Evolutionary conservation across 2,797 vertebrate genomes (phyloP).

Genomic region (Lophura swinhoii): DNA sequence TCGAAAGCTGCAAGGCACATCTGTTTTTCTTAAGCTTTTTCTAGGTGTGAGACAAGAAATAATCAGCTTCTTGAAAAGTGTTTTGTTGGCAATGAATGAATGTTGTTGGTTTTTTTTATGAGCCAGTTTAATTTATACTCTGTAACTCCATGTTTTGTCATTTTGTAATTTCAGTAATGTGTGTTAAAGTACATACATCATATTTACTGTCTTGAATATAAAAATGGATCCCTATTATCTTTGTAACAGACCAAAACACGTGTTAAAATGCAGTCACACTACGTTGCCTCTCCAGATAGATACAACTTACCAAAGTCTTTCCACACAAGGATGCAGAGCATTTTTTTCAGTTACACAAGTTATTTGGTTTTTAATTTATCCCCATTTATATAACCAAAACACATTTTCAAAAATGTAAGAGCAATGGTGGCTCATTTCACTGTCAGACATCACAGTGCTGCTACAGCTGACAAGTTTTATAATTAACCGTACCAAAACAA

Average conservation of each 20-base stretch:
- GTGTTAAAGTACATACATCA: not conserved
- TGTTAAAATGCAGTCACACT: not conserved
- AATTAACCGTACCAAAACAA: conserved; percentile 67
- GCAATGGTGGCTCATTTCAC: conserved; percentile 44
- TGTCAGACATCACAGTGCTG: conserved; percentile 43
- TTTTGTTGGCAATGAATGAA: not conserved
- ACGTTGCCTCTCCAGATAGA: not conserved
- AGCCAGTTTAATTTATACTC: not conserved
- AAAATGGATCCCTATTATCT: not conserved
- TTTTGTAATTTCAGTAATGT: not conserved
- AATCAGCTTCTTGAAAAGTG: not conserved
- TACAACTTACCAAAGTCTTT: not conserved
- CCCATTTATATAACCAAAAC: conserved; percentile 13
- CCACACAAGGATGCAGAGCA: conserved; percentile 4
- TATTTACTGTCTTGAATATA: not conserved
- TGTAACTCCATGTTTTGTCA: not conserved
- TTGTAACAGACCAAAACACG: not conserved
- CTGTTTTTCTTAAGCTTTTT: not conserved
- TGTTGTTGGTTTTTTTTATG: not conserved
- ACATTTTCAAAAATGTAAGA: conserved; percentile 32
- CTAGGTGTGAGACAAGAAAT: not conserved
- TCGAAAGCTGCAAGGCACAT: not conserved
- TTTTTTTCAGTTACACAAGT: not conserved
- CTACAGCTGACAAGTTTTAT: conserved; percentile 45
- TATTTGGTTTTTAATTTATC: conserved; percentile 22